Conservation (phyloP, 2,888 invertebrate genomes). For the Lydus trimaculatus region DNA sequence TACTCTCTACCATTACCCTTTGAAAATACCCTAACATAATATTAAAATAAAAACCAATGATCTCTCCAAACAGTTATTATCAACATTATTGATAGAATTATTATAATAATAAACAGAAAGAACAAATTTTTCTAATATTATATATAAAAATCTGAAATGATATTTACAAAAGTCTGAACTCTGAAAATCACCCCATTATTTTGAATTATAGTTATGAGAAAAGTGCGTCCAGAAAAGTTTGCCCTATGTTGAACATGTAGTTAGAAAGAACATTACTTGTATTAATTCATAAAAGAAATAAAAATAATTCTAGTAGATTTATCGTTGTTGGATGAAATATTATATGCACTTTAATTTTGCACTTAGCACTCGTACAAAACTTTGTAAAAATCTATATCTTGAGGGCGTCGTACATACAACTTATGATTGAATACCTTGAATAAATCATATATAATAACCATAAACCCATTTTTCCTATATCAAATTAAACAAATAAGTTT, state of each 20-base stretch:
- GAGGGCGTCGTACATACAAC: neutral
- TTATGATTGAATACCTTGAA: neutral
- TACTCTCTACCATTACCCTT: constrained; percentile 10
- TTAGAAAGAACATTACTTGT: neutral
- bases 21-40: constrained; percentile 3
- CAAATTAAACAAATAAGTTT: neutral
- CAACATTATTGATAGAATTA: neutral
- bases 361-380: constrained; percentile 35
- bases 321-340: constrained; percentile 38
- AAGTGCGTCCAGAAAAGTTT: constrained; percentile 54
- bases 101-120: neutral
- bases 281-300: constrained; percentile 35
- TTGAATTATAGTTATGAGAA: constrained; percentile 40
- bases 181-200: constrained; percentile 29
- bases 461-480: neutral
- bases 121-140: constrained; percentile 2
- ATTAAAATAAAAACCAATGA: constrained; percentile 16
- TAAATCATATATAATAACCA: constrained; percentile 2
- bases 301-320: constrained; percentile 43
- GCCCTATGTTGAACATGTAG: constrained; percentile 41
- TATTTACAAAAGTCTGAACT: constrained; percentile 27
- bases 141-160: constrained; percentile 20
- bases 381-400: constrained; percentile 12
- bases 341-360: constrained; percentile 41
- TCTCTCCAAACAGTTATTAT: constrained; percentile 15